A percentile compares a stretch with the other conserved stretches of the same genome.
These are phyloP conservation scores for Tenthredo scrophulariae DNA, from an alignment of 2,888 invertebrate species.

Conservation along the genomic window DNA sequence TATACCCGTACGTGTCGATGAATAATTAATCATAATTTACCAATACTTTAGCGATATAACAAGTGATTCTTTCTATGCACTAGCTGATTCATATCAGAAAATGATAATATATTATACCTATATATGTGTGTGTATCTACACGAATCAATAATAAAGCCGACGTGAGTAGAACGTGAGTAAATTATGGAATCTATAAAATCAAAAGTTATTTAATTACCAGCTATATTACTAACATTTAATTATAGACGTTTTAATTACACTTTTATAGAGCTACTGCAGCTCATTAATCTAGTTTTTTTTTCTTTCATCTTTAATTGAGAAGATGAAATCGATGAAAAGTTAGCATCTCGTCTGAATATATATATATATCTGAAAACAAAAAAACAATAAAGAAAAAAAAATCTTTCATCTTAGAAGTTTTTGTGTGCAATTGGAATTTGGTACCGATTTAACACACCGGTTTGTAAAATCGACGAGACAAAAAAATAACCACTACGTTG, in stretches of 20 bases:
- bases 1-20: neutral
- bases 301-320: too few species aligned
- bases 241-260: too few species aligned
- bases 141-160: neutral
- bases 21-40: neutral
- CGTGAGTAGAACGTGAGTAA: neutral
- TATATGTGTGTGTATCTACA: neutral
- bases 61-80: neutral
- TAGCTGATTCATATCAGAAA: neutral
- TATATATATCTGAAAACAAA: too few species aligned
- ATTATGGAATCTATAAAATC: too few species aligned
- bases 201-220: too few species aligned
- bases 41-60: neutral
- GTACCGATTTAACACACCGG: conserved; percentile 7
- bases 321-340: too few species aligned
- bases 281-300: too few species aligned
- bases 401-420: too few species aligned
- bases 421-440: neutral
- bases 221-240: too few species aligned
- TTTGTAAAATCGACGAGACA: neutral
- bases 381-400: too few species aligned
- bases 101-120: neutral
- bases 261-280: too few species aligned
- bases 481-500: neutral
- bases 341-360: too few species aligned